These are phyloP conservation scores for Leucoraja ocellata DNA, from an alignment of 2,797 vertebrate genomes.

Conservation along the genomic window DNA sequence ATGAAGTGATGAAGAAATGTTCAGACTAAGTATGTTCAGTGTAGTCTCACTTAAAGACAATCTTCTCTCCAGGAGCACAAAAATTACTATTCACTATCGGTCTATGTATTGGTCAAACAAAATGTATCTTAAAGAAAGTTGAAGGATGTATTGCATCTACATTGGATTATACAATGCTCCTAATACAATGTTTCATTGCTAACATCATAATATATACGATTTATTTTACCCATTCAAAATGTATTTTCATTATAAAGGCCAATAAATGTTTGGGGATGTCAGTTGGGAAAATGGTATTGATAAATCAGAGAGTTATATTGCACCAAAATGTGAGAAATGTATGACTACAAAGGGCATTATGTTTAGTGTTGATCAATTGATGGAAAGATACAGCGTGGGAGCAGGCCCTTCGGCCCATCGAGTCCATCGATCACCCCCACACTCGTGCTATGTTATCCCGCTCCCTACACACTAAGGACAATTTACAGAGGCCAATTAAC, in stretches of 20 bases:
- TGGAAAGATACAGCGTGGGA: too few relatives aligned
- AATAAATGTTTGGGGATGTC: not conserved
- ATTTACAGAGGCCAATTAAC: too few relatives aligned
- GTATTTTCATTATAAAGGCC: not conserved
- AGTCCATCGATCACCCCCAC: too few relatives aligned
- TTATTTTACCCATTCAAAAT: not conserved
- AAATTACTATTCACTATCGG: not conserved
- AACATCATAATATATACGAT: not conserved
- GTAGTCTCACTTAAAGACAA: not conserved
- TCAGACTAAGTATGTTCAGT: not conserved
- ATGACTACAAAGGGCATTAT: not conserved
- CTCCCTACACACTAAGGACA: too few relatives aligned
- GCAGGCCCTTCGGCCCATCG: too few relatives aligned
- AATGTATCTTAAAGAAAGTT: not conserved
- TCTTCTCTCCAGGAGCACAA: not conserved
- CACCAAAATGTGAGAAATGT: not conserved
- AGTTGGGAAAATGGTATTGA: not conserved
- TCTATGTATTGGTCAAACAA: not conserved
- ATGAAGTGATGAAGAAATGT: not conserved
- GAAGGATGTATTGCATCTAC: not conserved
- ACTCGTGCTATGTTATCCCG: too few relatives aligned
- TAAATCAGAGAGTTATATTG: not conserved
- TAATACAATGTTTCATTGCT: not conserved
- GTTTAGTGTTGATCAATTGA: too few relatives aligned
- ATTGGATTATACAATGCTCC: not conserved